These are phyloP conservation scores for Isaurus tuberculatus DNA, from an alignment of 92 coral and sea anemone genomes.

Conservation along the genomic window DNA sequence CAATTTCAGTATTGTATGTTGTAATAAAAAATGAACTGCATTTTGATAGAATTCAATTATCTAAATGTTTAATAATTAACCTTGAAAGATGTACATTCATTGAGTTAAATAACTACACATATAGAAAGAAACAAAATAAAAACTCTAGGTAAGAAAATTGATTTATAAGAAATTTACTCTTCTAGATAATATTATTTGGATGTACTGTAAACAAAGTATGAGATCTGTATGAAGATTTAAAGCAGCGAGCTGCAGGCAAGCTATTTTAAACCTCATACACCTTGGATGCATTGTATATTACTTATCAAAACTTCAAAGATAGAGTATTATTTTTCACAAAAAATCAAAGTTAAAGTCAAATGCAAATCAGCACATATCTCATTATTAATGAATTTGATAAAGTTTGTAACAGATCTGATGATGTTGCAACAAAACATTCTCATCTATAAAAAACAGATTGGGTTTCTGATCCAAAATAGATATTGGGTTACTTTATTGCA, in stretches of 20 bases:
- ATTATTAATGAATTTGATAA: too few species aligned
- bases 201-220: too few species aligned
- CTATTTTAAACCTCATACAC: too few species aligned
- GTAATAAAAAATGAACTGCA: background rate
- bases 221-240: too few species aligned
- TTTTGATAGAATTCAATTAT: background rate
- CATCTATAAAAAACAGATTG: background rate
- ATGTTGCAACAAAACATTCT: too few species aligned
- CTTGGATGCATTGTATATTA: too few species aligned
- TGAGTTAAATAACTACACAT: background rate
- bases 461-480: background rate
- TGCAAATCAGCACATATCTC: too few species aligned
- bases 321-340: too few species aligned
- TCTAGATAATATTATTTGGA: background rate
- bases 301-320: too few species aligned
- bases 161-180: background rate
- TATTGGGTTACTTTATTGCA: background rate
- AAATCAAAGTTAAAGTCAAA: too few species aligned
- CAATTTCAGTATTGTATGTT: background rate
- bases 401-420: too few species aligned
- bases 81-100: background rate
- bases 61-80: background rate
- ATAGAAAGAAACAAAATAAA: background rate
- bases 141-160: background rate
- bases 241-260: too few species aligned